Percentiles rank a stretch among this genome's conserved stretches.
These are phyloP conservation scores for Drosophila ercepeae DNA, from an alignment of 1,140 invertebrate genomes.

Conservation along the genomic window DNA sequence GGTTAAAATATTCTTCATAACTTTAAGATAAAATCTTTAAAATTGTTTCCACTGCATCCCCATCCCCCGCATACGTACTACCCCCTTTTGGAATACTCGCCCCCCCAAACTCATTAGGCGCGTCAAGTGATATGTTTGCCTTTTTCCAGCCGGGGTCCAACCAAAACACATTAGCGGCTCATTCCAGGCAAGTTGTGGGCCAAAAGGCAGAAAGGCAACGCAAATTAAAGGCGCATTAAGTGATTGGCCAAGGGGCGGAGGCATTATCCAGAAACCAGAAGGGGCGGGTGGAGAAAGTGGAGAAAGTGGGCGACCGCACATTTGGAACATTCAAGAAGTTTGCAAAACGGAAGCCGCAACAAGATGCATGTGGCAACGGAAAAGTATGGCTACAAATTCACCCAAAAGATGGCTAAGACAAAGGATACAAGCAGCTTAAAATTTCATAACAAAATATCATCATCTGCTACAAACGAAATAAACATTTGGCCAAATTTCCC, in stretches of 20 bases:
- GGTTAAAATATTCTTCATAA: too few relatives aligned
- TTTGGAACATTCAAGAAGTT: slow-evolving; percentile 27
- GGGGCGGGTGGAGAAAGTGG: slow-evolving; percentile 5
- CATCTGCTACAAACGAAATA: slow-evolving; percentile 9
- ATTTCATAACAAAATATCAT: slow-evolving; percentile 18
- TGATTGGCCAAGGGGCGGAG: slow-evolving; percentile 9
- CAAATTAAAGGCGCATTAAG: slow-evolving; percentile 78
- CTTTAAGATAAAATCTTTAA: too few relatives aligned
- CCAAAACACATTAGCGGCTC: slow-evolving; percentile 76
- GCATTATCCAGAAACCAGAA: background rate
- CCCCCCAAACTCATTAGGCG: slow-evolving; percentile 68
- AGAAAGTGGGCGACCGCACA: slow-evolving; percentile 35
- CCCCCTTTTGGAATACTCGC: background rate
- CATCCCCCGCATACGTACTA: background rate
- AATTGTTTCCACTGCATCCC: slow-evolving; percentile 1
- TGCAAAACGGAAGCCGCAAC: slow-evolving; percentile 4
- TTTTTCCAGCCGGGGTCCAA: slow-evolving; percentile 38
- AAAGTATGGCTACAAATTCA: slow-evolving; percentile 43
- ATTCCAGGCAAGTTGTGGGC: slow-evolving; percentile 64
- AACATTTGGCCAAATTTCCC: slow-evolving; percentile 16
- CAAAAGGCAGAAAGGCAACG: slow-evolving; percentile 30
- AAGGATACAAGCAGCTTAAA: background rate
- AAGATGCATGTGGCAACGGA: slow-evolving; percentile 9
- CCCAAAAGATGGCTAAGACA: slow-evolving; percentile 14
- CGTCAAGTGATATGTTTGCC: slow-evolving; percentile 78